Base-by-base conservation (phyloP, 2,888 invertebrate species). In the Dexiosoma caninum region DNA sequence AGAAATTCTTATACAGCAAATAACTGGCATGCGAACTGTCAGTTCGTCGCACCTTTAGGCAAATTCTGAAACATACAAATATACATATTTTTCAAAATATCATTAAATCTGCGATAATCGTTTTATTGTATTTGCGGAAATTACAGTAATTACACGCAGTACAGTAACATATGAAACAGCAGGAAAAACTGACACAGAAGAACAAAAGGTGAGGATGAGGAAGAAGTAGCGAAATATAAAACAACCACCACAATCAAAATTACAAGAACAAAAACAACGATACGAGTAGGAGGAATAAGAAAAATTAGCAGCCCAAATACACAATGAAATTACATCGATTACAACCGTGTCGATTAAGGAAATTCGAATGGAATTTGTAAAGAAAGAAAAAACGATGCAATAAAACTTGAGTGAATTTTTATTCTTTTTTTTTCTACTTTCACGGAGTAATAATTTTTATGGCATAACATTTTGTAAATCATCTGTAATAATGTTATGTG, bases 391-490 rank as follows among this genome's bases (percentile, higher is more conserved):
- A 37, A 40, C n/a, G 2, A 21, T 5, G 16, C 14, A 16, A 14
- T 16, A 32, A 10, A 30, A 14, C 19, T 32, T 42, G n/a, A 21
- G 30, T 32, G 10, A 62, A 23, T 42, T n/a, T 12, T 62, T 12
- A 42, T n/a, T n/a, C n/a, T n/a, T n/a, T n/a, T n/a, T n/a, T n/a
- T n/a, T n/a, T n/a, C 40, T 44, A 40, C 69, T 57, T 62, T 76
- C 35, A 60, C 71, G 71, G 42, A 67, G 76, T 60, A 71, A 62
- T 57, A 44, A 71, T 71, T 82, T 82, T 78, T 57, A 82, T 75
- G 42, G 49, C 62, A 51, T 76, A 67, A 78, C 67, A 67, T 78
- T 78, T 62, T 67, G 78, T 76, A 67, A 78, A 75, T 76, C 67
- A 82, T 62, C 72, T 53, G 27, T 37, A 49, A 66, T 44, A 23